A percentile compares a stretch with the other conserved stretches of the same genome.
These are phyloP conservation scores for Himalopsyche anomala DNA, from an alignment of 2,888 invertebrate genomes.

Conservation along the genomic window DNA sequence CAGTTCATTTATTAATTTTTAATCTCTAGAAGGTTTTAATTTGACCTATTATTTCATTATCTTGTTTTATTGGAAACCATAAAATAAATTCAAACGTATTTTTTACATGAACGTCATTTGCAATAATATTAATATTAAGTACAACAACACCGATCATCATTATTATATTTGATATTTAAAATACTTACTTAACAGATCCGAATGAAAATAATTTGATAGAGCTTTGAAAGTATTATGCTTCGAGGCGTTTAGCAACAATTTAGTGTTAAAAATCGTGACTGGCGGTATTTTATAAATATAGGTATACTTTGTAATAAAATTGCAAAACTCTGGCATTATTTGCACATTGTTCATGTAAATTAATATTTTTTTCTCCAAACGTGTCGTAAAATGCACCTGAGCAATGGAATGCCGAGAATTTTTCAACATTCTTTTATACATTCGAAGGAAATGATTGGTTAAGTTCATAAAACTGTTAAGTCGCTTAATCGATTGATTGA, in stretches of 20 bases:
- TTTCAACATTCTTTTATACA: too few relatives aligned
- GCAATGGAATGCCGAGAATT: neutral
- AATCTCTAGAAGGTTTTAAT: too few relatives aligned
- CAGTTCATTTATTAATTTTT: too few relatives aligned
- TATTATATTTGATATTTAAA: constrained; percentile 43
- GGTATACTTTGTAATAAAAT: constrained; percentile 14
- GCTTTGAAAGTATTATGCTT: constrained; percentile 35
- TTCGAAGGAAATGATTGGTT: too few relatives aligned
- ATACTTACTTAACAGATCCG: constrained; percentile 29
- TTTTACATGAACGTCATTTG: too few relatives aligned
- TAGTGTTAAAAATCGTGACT: constrained; percentile 35
- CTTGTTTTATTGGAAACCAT: too few relatives aligned
- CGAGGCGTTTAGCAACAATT: constrained; percentile 25
- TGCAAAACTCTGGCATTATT: constrained; percentile 18
- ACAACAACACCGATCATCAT: constrained; percentile 2
- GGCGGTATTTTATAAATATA: constrained; percentile 19
- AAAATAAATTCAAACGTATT: too few relatives aligned
- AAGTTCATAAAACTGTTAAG: too few relatives aligned
- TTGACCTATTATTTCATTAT: too few relatives aligned
- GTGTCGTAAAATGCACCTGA: constrained; percentile 10
- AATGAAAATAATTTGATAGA: constrained; percentile 36
- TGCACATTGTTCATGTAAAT: constrained; percentile 24
- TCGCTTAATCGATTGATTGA: too few relatives aligned
- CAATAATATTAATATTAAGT: neutral
- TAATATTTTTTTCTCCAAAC: constrained; percentile 9